Conservation (phyloP, 2,113 vertebrate genomes). For the Scopus umbretta region DNA sequence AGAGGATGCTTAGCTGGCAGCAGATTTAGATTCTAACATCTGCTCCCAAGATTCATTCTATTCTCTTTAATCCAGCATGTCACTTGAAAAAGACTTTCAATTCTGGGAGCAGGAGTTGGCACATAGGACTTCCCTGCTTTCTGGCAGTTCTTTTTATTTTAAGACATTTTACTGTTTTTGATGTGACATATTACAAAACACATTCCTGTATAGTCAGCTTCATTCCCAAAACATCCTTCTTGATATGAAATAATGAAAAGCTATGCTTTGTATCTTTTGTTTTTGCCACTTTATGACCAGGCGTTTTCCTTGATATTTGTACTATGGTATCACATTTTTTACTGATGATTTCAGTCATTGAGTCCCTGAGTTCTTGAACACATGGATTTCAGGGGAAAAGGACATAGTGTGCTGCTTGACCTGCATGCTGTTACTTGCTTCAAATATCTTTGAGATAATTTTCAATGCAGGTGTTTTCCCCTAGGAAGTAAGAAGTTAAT, state of each 20-base stretch:
- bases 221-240: neutral
- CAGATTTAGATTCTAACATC: slow-evolving; percentile 14
- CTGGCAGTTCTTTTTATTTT: neutral
- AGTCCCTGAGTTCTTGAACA: neutral
- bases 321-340: neutral
- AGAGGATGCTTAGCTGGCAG: neutral
- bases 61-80: neutral
- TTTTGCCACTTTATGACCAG: slow-evolving; percentile 4
- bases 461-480: neutral
- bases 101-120: neutral
- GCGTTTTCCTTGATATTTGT: neutral
- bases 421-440: neutral
- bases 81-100: slow-evolving; percentile 27
- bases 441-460: neutral
- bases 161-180: slow-evolving; percentile 25
- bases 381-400: neutral
- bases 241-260: neutral
- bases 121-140: neutral
- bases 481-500: neutral
- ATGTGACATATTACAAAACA: slow-evolving; percentile 25
- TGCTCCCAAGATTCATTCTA: slow-evolving; percentile 1
- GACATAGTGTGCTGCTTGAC: neutral
- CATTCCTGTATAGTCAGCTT: neutral
- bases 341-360: neutral
- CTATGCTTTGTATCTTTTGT: neutral